Evolutionary conservation across 2,888 invertebrate species (phyloP), one percentile per base, ranked within the genome.

Genomic region (Omphaloscelis lunosa): DNA sequence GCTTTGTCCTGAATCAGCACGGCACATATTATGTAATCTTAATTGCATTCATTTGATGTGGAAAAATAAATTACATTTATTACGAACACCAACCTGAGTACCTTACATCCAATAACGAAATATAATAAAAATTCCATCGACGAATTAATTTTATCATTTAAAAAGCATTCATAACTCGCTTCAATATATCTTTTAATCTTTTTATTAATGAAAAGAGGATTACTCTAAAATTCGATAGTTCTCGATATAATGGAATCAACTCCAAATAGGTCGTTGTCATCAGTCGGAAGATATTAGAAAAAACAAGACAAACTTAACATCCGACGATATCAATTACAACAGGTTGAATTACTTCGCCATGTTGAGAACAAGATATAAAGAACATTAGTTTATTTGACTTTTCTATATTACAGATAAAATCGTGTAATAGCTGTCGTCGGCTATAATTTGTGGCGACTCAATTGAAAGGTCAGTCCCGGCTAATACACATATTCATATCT

Each of bases 401-500:
- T 92, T 90, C 87, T 87, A 89, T 90, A 92, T 91, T 89, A 90
- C 85, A 89, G 93, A 94, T 93, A 93, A 93, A 92, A 92, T 91
- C 93, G 87, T 92, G 91, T 93, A 91, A 93, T 92, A 91, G 92
- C 88, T 86, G 76, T 88, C 85, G 84, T 81, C 82, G 86, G 75
- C 84, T 88, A 87, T 91, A 92, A 92, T 89, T 91, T 92, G 91
- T 91, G 88, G 88, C 83, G 89, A 88, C 91, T 93, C 93, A 92
- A 94, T 94, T 92, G 93, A 93, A 93, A 94, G 94, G 93, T 94
- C 94, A 94, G 82, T 79, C 89, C 88, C 86, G 79, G 86, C 90
- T 91, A 90, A 90, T 92, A 90, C 91, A 91, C 89, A 91, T 92
- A 93, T 93, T 93, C 91, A 92, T 95, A 94, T 93, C 93, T 88